These are phyloP conservation scores for Bufo bufo DNA, from an alignment of 2,113 vertebrate genomes.

Conservation along the genomic window DNA sequence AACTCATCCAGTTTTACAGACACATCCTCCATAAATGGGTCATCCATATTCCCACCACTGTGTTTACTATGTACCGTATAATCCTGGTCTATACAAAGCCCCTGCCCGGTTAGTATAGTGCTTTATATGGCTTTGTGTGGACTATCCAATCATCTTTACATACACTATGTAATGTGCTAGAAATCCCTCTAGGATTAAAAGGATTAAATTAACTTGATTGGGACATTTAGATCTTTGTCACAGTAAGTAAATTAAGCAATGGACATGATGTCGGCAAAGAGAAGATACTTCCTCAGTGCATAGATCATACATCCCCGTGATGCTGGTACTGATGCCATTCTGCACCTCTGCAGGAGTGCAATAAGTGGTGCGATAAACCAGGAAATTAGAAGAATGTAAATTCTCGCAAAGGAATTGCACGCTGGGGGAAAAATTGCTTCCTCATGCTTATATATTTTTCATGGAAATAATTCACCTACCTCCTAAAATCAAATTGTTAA, in stretches of 20 bases:
- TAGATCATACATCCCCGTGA: constrained; percentile 75
- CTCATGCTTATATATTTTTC: constrained; percentile 82
- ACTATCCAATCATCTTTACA: background rate
- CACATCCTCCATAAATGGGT: background rate
- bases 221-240: constrained; percentile 54
- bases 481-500: constrained; percentile 74
- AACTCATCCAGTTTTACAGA: background rate
- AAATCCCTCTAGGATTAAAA: constrained; percentile 21
- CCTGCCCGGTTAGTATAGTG: background rate
- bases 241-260: constrained; percentile 62
- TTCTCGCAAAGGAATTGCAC: constrained; percentile 82
- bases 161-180: background rate
- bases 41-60: background rate
- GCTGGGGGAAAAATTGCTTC: constrained; percentile 78
- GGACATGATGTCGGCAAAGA: constrained; percentile 70
- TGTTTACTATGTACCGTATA: background rate
- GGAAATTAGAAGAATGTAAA: constrained; percentile 88
- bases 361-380: constrained; percentile 85
- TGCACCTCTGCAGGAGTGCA: constrained; percentile 78
- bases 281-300: constrained; percentile 73
- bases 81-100: background rate
- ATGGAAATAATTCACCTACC: constrained; percentile 83
- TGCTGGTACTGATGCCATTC: constrained; percentile 78
- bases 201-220: constrained; percentile 52
- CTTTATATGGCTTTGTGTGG: background rate